These are phyloP conservation scores for Macaria liturata DNA, from an alignment of 2,888 invertebrate genomes.

Conservation along the genomic window DNA sequence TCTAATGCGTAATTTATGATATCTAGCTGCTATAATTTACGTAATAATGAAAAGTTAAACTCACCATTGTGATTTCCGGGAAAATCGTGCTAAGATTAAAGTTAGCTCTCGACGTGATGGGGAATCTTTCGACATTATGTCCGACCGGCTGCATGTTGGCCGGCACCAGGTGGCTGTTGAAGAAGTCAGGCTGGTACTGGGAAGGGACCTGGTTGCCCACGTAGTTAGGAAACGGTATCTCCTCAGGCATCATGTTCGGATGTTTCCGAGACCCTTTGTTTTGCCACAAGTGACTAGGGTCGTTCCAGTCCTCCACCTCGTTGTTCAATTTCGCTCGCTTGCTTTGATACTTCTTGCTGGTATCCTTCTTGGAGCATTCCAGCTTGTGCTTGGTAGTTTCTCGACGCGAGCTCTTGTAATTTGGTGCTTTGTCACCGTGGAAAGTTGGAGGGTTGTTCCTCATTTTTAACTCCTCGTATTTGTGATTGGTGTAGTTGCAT, in stretches of 20 bases:
- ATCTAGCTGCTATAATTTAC: background rate
- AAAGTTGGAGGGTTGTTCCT: conserved; percentile 61
- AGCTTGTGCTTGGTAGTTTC: conserved; percentile 75
- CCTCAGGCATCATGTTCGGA: conserved; percentile 65
- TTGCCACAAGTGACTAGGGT: conserved; percentile 69
- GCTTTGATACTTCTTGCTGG: conserved; percentile 71
- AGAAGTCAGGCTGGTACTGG: conserved; percentile 73
- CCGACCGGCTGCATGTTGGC: conserved; percentile 66
- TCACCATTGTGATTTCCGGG: conserved; percentile 90
- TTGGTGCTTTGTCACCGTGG: conserved; percentile 63
- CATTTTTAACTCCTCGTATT: conserved; percentile 74
- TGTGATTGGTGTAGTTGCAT: conserved; percentile 73
- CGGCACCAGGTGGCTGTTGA: conserved; percentile 72
- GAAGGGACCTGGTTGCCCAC: conserved; percentile 69
- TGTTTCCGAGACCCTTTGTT: conserved; percentile 67
- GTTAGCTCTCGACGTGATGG: conserved; percentile 84
- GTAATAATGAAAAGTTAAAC: conserved; percentile 32
- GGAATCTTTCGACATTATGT: conserved; percentile 65
- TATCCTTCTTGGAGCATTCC: conserved; percentile 76
- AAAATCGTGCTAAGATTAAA: conserved; percentile 93
- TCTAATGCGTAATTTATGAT: background rate
- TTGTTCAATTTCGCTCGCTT: conserved; percentile 64
- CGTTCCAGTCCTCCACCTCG: conserved; percentile 73
- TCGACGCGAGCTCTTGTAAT: conserved; percentile 65
- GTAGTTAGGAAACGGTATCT: conserved; percentile 70